Conservation (phyloP, 1,140 invertebrate species). For the Ceratosolen fusciceps region DNA sequence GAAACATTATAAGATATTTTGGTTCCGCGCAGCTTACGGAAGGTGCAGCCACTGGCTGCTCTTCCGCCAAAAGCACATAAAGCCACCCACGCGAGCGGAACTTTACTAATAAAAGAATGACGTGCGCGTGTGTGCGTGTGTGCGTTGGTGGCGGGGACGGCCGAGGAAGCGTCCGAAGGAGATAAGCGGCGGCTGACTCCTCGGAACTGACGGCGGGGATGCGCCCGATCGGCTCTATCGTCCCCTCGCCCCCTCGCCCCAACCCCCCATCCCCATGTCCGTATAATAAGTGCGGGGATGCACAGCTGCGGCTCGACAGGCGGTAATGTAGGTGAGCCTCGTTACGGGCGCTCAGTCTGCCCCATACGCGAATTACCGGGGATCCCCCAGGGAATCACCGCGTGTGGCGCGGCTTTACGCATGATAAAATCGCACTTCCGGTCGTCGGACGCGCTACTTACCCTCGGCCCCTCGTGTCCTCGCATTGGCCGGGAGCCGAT, state of each 20-base stretch:
- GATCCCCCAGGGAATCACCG: neutral
- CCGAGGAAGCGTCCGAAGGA: neutral
- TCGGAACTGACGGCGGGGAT: neutral
- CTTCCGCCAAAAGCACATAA: too few species aligned
- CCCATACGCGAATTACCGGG: too few species aligned
- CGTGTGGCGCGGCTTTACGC: neutral
- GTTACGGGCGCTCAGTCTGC: neutral
- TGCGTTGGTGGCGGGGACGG: too few species aligned
- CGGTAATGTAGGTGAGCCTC: neutral
- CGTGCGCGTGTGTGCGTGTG: too few species aligned
- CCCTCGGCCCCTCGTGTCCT: neutral
- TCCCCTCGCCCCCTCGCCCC: neutral
- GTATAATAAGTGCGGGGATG: too few species aligned
- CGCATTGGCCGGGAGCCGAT: neutral
- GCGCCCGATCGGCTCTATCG: neutral
- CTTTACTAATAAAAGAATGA: too few species aligned
- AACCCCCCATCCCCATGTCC: neutral
- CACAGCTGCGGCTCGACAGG: neutral
- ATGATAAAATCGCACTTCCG: constrained; percentile 19
- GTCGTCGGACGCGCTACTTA: neutral
- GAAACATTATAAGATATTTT: too few species aligned
- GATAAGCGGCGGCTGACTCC: neutral
- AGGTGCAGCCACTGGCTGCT: too few species aligned
- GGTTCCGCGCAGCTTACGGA: too few species aligned
- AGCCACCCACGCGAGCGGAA: too few species aligned